Evolutionary conservation across 2,113 vertebrate genomes (phyloP).

Genomic region (Mormyrus iriodes): DNA sequence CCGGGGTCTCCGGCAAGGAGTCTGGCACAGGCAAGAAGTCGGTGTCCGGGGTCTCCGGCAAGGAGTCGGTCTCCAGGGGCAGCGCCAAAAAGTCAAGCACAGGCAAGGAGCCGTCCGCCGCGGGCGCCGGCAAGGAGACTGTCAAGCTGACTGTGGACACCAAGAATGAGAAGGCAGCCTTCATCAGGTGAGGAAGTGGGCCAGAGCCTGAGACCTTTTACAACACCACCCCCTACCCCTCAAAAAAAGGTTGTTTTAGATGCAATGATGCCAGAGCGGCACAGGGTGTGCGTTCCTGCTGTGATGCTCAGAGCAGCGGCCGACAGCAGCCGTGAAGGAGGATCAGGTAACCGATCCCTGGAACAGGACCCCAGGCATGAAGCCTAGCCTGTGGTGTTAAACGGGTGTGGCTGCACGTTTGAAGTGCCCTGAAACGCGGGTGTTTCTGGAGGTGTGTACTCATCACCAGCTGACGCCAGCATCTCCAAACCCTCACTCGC

Average conservation of each 20-base stretch:
- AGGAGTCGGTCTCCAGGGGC: constrained; percentile 10
- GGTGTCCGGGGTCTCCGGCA: constrained; percentile 39
- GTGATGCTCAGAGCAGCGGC: background rate
- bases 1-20: constrained; percentile 42
- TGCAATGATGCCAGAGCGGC: too few species aligned
- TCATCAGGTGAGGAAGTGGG: constrained; percentile 48
- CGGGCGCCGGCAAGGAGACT: constrained; percentile 57
- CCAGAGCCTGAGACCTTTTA: background rate
- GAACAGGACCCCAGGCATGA: background rate
- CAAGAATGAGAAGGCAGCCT: constrained; percentile 41
- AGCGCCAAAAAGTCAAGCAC: constrained; percentile 29
- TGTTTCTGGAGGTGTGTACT: background rate
- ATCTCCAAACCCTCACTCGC: background rate
- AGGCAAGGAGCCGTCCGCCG: constrained; percentile 20
- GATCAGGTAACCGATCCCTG: background rate
- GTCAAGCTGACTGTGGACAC: constrained; percentile 41
- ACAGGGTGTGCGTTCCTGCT: too few species aligned
- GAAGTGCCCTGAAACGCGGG: background rate
- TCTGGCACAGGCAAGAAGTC: background rate
- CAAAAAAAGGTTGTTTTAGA: too few species aligned
- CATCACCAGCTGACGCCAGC: background rate
- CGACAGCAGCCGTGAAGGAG: background rate
- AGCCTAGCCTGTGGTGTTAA: background rate
- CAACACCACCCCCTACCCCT: too few species aligned
- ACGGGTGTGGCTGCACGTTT: background rate